Base-by-base conservation (phyloP, 2,888 invertebrate species). In the Tyria jacobaeae region DNA sequence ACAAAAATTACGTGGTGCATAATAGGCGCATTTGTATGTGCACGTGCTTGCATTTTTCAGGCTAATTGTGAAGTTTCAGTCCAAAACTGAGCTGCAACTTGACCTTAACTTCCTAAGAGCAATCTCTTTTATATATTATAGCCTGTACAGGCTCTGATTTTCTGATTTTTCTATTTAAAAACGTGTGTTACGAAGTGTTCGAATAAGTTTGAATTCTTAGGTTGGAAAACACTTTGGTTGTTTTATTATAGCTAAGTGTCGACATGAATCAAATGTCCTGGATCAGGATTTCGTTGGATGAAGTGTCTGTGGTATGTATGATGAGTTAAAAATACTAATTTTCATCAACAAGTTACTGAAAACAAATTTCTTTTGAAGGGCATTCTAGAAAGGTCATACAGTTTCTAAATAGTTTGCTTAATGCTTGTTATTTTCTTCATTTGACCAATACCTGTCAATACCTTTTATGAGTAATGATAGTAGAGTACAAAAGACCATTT, bases 11-110 rank as follows among this genome's bases (percentile, higher is more conserved):
- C 68, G 64, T 73, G 73, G 82, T 89, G 89, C 88, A 83, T 83
- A 72, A 61, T 70, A 85, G 80, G 83, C 91, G 91, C 89, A 92
- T 83, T 88, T 83, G 67, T 70, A 79, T 83, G 89, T 92, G 92
- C 93, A 93, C 93, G 93, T 93, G 93, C 90, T 93, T 91, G 87
- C 88, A 89, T 82, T 89, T 92, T 91, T 90, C 88, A 90, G 89
- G 86, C 88, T 83, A 83, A 86, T 87, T 86, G 81, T 78, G 76
- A 81, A 82, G 80, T 87, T 87, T 87, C 85, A 85, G 81, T 78
- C 64, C 60, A 72, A 74, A 78, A 80, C 64, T 72, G 70, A 57
- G 52, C 66, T 78, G 57, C 66, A 79, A 79, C 76, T 67, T 70
- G 66, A 67, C 75, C 73, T 65, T 64, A 70, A 60, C 66, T 54